Percentiles rank a stretch among this genome's conserved stretches.
Conservation (phyloP, 2,113 vertebrate genomes). For the Nematolebias whitei region DNA sequence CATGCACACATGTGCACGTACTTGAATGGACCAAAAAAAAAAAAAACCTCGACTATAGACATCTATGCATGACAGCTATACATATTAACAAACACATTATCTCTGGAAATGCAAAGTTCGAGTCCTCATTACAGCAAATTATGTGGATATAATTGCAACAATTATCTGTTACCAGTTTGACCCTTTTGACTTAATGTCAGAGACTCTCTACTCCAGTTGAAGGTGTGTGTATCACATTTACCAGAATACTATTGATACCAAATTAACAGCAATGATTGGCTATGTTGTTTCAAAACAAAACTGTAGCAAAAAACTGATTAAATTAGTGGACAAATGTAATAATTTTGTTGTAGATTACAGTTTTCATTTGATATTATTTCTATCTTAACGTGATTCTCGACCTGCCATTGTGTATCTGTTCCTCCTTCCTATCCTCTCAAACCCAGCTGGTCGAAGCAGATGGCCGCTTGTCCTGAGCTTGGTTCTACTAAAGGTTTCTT, state of each 20-base stretch:
- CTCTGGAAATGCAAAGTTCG: not conserved
- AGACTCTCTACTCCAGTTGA: not conserved
- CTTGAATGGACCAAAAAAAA: not conserved
- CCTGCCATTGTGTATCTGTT: too few species aligned
- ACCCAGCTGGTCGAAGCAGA: too few species aligned
- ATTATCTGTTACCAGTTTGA: slow-evolving; percentile 1
- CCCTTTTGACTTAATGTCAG: slow-evolving; percentile 2
- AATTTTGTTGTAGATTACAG: not conserved
- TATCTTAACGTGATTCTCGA: too few species aligned
- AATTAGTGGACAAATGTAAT: not conserved
- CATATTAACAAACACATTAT: slow-evolving; percentile 26
- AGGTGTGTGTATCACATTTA: slow-evolving; percentile 1
- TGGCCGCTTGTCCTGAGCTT: too few species aligned
- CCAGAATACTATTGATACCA: not conserved
- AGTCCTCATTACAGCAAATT: slow-evolving; percentile 27
- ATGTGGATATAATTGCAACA: slow-evolving; percentile 16
- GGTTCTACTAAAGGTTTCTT: too few species aligned
- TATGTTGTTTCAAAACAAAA: not conserved
- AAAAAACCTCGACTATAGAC: slow-evolving; percentile 4
- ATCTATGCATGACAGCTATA: slow-evolving; percentile 3
- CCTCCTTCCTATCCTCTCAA: too few species aligned
- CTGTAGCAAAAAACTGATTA: not conserved
- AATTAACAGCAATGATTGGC: not conserved
- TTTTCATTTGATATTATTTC: too few species aligned
- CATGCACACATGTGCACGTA: slow-evolving; percentile 10